Evolutionary conservation across 2,888 invertebrate genomes (phyloP), one percentile per base, ranked within the genome.

Genomic region (Euzophera pinguis): DNA sequence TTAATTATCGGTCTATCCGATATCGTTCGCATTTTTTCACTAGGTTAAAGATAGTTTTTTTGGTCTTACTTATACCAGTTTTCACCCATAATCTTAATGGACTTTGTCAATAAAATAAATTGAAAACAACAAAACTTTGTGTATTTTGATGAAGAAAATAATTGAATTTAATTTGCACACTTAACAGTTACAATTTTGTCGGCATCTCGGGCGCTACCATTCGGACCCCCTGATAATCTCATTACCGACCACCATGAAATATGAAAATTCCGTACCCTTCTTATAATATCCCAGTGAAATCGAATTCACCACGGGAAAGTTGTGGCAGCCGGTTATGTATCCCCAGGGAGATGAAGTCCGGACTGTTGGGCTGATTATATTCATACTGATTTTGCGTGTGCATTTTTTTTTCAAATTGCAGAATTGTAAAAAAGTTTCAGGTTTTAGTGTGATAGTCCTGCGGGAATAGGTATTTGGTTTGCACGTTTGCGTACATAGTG

Each of bases 241-340:
- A 39, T 50, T 50, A 29, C 43, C 17, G 27, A 9, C 13, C 51
- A 34, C 35, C 29, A 43, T 51, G 22, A 51, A 51, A 51, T 51
- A 51, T 51, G 51, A 51, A 51, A 51, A 51, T 37, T 27, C 42
- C 50, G 50, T n/a, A 35, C 43, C 51, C 51, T 51, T 10, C 51
- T 51, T 35, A 50, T 50, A 7, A 29, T 29, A 32, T 32, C 51
- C 43, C 34, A 12, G 12, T 22, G 13, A 51, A 51, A 51, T 51
- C 51, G 51, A 51, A 51, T 51, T 45, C 42, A 43, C 51, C 27
- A 43, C 39, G 49, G 29, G 32, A 51, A 51, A 51, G 43, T 43
- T 43, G 43, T 22, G 43, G 51, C 34, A 22, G 34, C 51, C 12
- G 51, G 34, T 51, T 51, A n/a, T 43, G 27, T 42, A 37, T 51